phyloP scores from a whole-genome alignment of 2,113 vertebrate genomes.

The Thunnus maccoyii region DNA sequence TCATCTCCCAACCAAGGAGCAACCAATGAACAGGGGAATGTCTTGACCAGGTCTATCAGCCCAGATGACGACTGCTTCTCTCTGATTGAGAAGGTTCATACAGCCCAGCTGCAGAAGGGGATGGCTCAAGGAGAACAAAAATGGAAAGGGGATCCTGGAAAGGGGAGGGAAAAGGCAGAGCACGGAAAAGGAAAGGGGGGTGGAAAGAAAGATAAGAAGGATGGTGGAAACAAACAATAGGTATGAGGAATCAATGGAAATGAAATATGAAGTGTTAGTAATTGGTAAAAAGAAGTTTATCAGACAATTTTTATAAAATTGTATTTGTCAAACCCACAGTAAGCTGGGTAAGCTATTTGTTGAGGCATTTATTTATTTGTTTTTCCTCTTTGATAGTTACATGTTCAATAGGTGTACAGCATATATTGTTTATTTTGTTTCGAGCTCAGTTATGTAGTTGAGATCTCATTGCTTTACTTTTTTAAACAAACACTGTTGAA shows the following conservation, averaged over 20 bases:
- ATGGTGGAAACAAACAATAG: conserved; percentile 57
- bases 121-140: conserved; percentile 52
- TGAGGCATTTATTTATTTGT: neutral
- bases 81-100: conserved; percentile 78
- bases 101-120: conserved; percentile 69
- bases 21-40: conserved; percentile 10
- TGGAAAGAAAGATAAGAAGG: conserved; percentile 75
- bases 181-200: conserved; percentile 65
- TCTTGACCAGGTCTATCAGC: conserved; percentile 38
- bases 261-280: conserved; percentile 1
- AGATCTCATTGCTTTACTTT: neutral
- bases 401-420: neutral
- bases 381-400: neutral
- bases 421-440: conserved; percentile 4
- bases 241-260: neutral
- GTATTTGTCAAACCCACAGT: neutral
- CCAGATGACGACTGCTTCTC: conserved; percentile 76
- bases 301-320: neutral
- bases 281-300: neutral
- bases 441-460: neutral
- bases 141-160: conserved; percentile 43
- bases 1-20: conserved; percentile 61
- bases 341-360: neutral
- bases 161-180: conserved; percentile 46
- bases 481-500: conserved; percentile 4